Percentiles rank a stretch among this genome's conserved stretches.
phyloP scores from a whole-genome alignment of 2,888 invertebrate genomes.

The Zeuzera pyrina region DNA sequence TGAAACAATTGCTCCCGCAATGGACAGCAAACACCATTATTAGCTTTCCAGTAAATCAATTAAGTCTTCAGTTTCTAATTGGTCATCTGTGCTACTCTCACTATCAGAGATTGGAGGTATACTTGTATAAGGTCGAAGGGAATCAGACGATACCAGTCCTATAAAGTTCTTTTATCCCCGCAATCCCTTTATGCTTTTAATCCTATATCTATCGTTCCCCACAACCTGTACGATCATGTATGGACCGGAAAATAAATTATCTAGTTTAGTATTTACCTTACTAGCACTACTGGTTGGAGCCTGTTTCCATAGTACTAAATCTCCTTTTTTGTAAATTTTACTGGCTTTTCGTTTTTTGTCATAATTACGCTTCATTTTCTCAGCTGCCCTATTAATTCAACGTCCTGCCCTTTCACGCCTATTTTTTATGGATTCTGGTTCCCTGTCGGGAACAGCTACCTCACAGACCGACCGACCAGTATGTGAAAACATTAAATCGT shows the following conservation, averaged over 20 bases:
- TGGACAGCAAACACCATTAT: too few relatives aligned
- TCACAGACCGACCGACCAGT: slow-evolving; percentile 1
- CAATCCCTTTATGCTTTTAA: slow-evolving; percentile 19
- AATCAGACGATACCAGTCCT: slow-evolving; percentile 11
- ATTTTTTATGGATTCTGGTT: too few relatives aligned
- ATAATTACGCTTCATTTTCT: too few relatives aligned
- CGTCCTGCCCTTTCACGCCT: too few relatives aligned
- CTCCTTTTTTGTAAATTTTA: slow-evolving; percentile 14
- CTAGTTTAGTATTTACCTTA: slow-evolving; percentile 16
- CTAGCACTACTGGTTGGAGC: slow-evolving; percentile 11
- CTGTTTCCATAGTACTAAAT: slow-evolving; percentile 16
- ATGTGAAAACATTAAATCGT: slow-evolving; percentile 5
- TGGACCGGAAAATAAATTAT: slow-evolving; percentile 19
- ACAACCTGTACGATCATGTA: slow-evolving; percentile 17
- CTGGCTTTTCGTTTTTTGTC: too few relatives aligned
- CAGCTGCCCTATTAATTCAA: too few relatives aligned
- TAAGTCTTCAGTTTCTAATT: too few relatives aligned
- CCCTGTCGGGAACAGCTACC: not conserved
- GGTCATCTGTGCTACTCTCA: too few relatives aligned
- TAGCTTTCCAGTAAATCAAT: too few relatives aligned
- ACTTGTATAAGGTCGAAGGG: too few relatives aligned
- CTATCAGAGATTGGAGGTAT: too few relatives aligned
- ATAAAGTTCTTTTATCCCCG: slow-evolving; percentile 18
- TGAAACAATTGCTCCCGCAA: too few relatives aligned
- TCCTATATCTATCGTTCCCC: slow-evolving; percentile 21